Evolutionary conservation across 2,113 vertebrate genomes (phyloP).

Genomic region (Cavia aperea): DNA sequence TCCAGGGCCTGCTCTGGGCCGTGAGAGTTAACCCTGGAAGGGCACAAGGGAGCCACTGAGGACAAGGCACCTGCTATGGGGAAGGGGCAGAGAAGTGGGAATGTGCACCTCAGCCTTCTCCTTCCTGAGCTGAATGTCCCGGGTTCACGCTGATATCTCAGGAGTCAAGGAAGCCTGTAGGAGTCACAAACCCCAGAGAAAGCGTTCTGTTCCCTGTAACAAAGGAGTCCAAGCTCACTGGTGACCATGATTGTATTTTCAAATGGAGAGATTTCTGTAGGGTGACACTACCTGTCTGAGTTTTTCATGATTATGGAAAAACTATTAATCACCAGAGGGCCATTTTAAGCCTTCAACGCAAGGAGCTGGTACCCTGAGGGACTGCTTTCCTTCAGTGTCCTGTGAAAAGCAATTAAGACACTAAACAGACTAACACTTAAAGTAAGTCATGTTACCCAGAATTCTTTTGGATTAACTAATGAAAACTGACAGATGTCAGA

Average conservation of each 20-base stretch:
- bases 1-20: neutral
- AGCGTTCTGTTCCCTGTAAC: neutral
- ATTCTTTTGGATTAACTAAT: constrained; percentile 10
- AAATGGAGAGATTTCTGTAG: neutral
- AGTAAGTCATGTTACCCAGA: neutral
- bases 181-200: neutral
- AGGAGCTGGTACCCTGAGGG: neutral
- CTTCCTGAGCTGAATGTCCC: neutral
- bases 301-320: neutral
- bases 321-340: neutral
- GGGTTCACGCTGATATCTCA: neutral
- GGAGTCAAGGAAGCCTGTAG: neutral
- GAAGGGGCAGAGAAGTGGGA: neutral
- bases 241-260: neutral
- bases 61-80: accelerated
- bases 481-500: neutral
- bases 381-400: neutral
- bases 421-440: neutral
- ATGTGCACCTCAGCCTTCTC: neutral
- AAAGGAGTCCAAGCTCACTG: neutral
- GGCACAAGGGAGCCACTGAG: no score
- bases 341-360: neutral
- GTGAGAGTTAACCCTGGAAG: neutral
- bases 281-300: neutral
- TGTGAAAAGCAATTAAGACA: neutral